phyloP scores from a whole-genome alignment of 2,888 invertebrate genomes.

The Frankliniella fusca region DNA sequence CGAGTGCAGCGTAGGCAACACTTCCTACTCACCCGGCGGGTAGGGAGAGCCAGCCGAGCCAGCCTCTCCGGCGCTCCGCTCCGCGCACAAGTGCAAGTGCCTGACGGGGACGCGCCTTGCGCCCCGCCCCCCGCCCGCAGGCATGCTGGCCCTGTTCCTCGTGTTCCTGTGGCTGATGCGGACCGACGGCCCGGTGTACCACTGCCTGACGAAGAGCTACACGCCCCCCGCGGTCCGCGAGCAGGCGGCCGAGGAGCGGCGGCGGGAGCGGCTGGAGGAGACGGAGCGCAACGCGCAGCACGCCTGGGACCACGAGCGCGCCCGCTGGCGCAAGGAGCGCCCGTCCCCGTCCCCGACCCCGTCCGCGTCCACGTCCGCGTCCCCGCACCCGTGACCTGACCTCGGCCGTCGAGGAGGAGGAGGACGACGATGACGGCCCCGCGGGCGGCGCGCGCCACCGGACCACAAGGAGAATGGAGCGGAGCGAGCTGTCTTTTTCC shows the following conservation, averaged over 20 bases:
- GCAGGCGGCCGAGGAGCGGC: constrained; percentile 8
- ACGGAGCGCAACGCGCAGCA: background rate
- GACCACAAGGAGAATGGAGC: background rate
- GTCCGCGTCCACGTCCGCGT: background rate
- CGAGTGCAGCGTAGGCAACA: background rate
- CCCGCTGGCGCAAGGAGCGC: background rate
- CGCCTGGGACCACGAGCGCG: constrained; percentile 4
- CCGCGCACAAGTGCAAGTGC: background rate
- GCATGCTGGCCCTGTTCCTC: background rate
- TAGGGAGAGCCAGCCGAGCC: background rate
- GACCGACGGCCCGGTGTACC: background rate
- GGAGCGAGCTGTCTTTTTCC: too few relatives aligned
- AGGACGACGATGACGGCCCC: background rate
- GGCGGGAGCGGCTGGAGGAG: background rate
- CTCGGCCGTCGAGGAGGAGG: background rate
- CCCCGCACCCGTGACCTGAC: background rate
- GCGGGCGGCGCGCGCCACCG: background rate
- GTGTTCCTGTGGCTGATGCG: background rate
- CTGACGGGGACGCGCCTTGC: background rate
- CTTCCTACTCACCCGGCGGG: background rate
- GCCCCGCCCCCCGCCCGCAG: background rate
- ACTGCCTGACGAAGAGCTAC: background rate
- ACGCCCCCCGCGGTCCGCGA: background rate
- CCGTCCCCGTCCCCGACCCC: background rate
- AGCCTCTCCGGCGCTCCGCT: too few relatives aligned